Evolutionary conservation across 2,888 invertebrate species (phyloP), one percentile per base, ranked within the genome.

Genomic region (Himalopsyche anomala): DNA sequence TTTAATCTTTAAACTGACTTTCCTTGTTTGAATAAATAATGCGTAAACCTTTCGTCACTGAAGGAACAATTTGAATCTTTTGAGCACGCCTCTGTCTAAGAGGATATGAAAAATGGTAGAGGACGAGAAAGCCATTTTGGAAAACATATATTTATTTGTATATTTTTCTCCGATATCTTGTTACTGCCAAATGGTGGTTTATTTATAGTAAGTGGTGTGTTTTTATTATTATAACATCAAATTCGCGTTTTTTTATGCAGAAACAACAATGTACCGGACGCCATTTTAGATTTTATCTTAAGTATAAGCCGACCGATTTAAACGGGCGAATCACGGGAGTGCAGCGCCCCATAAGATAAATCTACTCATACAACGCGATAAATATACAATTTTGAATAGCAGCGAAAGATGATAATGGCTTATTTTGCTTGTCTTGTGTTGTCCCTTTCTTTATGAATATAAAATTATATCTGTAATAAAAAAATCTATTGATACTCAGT

Each of bases 121-220:
- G 74, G 74, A 74, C 74, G 74, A 74, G 38, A 74, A 74, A 74
- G 74, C 74, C 74, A 74, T 74, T 38, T 74, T 74, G 38, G 74
- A 36, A 74, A 74, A 74, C 74, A 74, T 74, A 74, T 74, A 74
- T 74, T 74, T 74, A 74, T 74, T 74, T 74, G 74, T 74, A 74
- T 74, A 74, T 38, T 74, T 74, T 74, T 74, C 74, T 74, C 74
- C 74, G 74, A 74, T 74, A 74, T 74, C 74, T 28, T 36, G 74
- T 74, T 74, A 36, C 74, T 74, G 74, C 74, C 74, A 74, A 74
- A 74, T 74, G 74, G 74, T 38, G 74, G 74, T 74, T 74, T 74
- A 74, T 74, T 74, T 74, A 74, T 74, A 74, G 74, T 74, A 74
- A 74, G 74, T 74, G 74, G 74, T 74, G 74, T 74, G 74, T 74